Evolutionary conservation across 2,797 vertebrate species (phyloP), one percentile per base, ranked within the genome.

Genomic region (Tragelaphus oryx): DNA sequence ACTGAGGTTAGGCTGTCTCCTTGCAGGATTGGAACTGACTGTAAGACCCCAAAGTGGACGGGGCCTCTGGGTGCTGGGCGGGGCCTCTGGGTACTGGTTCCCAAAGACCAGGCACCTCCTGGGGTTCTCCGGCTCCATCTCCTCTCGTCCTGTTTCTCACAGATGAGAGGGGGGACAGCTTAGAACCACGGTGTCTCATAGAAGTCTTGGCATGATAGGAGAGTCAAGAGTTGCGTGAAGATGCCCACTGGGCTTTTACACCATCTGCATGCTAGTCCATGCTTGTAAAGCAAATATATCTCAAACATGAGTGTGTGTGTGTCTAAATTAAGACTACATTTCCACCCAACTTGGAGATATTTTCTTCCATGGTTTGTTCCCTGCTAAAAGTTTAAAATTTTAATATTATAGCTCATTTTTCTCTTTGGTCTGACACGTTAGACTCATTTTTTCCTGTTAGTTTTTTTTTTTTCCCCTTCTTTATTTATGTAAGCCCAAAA

Each of bases 331-430:
- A 82, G 57, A 37, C 24, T 11, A 2, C 22, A 3, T 50, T 68
- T 89, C 33, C 24, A n/a, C 52, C 41, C 14, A 82, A 17, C 82
- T 96, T 79, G 93, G 59, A 71, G 37, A 22, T 22, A 9, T 20
- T 65, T 93, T 87, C 74, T 94, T 93, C 74, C 52, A 84, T 81
- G 33, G 52, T 60, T 93, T 89, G n/a, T 59, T 90, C 68, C 55
- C 86, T 80, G 59, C 78, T 88, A 55, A 60, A 50, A 50, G 60
- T 83, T 92, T 44, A 78, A 59, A 79, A 24, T 88, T 93, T 85
- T 59, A 80, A 18, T 86, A 20, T 79, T 55, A 52, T 18, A 62
- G 57, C 65, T 71, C 81, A 54, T 57, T 93, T 93, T 71, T 80
- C 82, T 86, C 62, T 79, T 59, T 75, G 88, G 28, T 59, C 18